Percentiles rank a stretch among this genome's conserved stretches.
Evolutionary conservation across 2,888 invertebrate genomes (phyloP).

Genomic region (Cinara cedri): DNA sequence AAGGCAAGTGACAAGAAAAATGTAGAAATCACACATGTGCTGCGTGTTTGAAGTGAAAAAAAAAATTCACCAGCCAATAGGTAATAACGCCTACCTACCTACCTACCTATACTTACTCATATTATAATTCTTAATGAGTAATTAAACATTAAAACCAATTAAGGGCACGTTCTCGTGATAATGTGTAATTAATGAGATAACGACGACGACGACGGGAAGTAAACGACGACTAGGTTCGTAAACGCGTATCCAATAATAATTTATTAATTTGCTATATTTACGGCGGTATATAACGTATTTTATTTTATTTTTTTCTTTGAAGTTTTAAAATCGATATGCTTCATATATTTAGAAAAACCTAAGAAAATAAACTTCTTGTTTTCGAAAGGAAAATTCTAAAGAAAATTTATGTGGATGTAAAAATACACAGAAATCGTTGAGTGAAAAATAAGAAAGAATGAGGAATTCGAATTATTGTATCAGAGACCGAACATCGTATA

Average conservation of each 20-base stretch:
- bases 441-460: too few relatives aligned
- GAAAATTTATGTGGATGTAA: too few relatives aligned
- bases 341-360: too few relatives aligned
- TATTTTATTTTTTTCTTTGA: constrained; percentile 3
- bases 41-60: constrained; percentile 23
- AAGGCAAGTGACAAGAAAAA: constrained; percentile 34
- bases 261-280: constrained; percentile 29
- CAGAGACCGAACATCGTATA: too few relatives aligned
- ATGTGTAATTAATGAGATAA: constrained; percentile 38
- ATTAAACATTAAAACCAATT: constrained; percentile 50
- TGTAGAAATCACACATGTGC: constrained; percentile 49
- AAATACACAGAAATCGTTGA: too few relatives aligned
- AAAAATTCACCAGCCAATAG: constrained; percentile 2
- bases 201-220: neutral
- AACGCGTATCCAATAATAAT: constrained; percentile 40
- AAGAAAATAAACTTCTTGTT: too few relatives aligned
- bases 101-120: neutral
- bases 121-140: constrained; percentile 23
- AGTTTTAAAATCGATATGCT: too few relatives aligned
- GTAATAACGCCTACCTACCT: constrained; percentile 9
- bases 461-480: too few relatives aligned
- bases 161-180: constrained; percentile 37
- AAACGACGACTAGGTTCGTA: constrained; percentile 1
- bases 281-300: constrained; percentile 14
- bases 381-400: too few relatives aligned